Conservation (phyloP, 2,888 invertebrate genomes). For the Oxyteleia sp. region DNA sequence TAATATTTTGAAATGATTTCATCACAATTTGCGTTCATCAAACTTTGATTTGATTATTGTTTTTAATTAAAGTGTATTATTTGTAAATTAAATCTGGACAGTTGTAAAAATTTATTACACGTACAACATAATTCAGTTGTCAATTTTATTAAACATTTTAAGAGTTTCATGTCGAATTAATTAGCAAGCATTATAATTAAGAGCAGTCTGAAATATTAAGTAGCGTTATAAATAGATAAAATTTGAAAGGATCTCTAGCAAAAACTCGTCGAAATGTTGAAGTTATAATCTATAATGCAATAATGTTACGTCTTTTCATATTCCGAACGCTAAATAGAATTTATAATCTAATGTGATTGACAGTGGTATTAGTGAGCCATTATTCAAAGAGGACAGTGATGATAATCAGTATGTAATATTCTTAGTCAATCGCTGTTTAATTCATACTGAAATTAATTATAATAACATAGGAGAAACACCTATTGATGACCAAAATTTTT, state of each 20-base stretch:
- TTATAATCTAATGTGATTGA: constrained; percentile 48
- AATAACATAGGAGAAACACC: constrained; percentile 24
- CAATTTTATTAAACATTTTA: too few relatives aligned
- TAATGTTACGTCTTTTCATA: constrained; percentile 16
- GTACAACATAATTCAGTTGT: too few relatives aligned
- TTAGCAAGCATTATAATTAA: too few relatives aligned
- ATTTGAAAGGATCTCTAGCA: too few relatives aligned
- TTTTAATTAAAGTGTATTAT: too few relatives aligned
- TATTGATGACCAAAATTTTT: constrained; percentile 6
- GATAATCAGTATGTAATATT: constrained; percentile 56
- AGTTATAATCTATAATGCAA: constrained; percentile 11
- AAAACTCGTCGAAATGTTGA: too few relatives aligned
- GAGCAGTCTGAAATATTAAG: neutral
- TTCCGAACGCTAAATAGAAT: constrained; percentile 23
- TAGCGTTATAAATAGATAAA: too few relatives aligned
- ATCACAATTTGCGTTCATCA: neutral
- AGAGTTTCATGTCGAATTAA: too few relatives aligned
- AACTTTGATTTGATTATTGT: too few relatives aligned
- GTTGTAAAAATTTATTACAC: too few relatives aligned
- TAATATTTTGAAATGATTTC: constrained; percentile 6
- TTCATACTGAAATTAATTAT: constrained; percentile 55
- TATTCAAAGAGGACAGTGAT: constrained; percentile 48
- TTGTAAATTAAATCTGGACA: too few relatives aligned
- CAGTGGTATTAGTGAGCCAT: constrained; percentile 40
- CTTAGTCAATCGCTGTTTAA: constrained; percentile 45